Base-by-base conservation (phyloP, 1,140 invertebrate species). In the Vanessa tameamea region DNA sequence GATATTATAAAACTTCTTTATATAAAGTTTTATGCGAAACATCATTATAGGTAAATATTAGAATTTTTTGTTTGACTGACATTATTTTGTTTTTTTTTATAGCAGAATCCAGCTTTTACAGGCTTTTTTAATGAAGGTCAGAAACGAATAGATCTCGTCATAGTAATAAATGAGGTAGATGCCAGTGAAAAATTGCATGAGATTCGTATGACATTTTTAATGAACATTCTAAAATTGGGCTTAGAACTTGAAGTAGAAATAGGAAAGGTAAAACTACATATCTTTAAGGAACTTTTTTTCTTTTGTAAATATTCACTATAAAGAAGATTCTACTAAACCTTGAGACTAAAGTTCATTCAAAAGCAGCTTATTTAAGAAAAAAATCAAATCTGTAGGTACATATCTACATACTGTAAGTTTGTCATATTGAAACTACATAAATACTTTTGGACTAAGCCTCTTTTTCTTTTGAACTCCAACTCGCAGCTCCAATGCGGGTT, bases 81-180 rank as follows among this genome's bases (percentile, higher is more conserved):
- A 37, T 37, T 37, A 20, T 20, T 20, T 20, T 20, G 20, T 20
- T 20, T 20, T 20, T 47, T 0, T 50, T 23, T 50, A 2, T 65
- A 26, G 7, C 15, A 61, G 13, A 61, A 68, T 63, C 47, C 70
- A 55, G 48, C 50, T 12, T 65, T 72, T 37, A 64, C 70, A 3
- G 70, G 68, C 1, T 70, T 50, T 70, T 63, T 70, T 14, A 26
- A 63, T 11, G 55, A 70, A 11, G 47, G 53, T 14, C 37, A 63
- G 6, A 70, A 70, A 70, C 37, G 68, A 31, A 70, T 70, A 15
- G 68, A 70, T 26, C 11, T 70, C 6, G 68, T 70, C 43, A 50
- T 70, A 50, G 68, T 70, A 7, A n/a, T 70, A 12, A 48, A 20
- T 7, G 68, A 61, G 16, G 16, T 50, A 50, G 26, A 26, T 23